Percentiles rank a stretch among this genome's conserved stretches.
Conservation (phyloP, 2,113 vertebrate genomes). For the Clarias batrachus region DNA sequence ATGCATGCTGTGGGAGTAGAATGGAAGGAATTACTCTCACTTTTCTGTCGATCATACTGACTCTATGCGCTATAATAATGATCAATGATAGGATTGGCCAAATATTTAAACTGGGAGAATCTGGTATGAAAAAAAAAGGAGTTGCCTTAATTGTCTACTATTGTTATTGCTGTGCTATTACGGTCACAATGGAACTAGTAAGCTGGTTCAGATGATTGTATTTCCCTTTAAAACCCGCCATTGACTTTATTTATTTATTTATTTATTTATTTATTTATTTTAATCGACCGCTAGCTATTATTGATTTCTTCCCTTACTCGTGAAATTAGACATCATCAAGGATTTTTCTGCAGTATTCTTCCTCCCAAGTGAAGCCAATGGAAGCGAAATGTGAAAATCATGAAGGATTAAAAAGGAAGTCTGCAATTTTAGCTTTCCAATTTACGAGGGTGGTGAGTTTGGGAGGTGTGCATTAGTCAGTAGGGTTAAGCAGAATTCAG, state of each 20-base stretch:
- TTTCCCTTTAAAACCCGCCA: not conserved
- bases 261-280: not conserved
- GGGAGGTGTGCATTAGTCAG: slow-evolving; percentile 24
- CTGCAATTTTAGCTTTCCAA: slow-evolving; percentile 4
- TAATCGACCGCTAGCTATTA: not conserved
- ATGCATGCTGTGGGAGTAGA: not conserved
- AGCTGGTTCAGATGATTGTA: not conserved
- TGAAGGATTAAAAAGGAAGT: slow-evolving; percentile 15
- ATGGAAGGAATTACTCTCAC: not conserved
- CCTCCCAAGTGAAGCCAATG: not conserved
- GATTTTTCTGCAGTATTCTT: not conserved
- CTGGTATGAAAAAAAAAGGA: not conserved
- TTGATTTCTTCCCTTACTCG: slow-evolving; percentile 1
- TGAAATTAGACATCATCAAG: slow-evolving; percentile 25
- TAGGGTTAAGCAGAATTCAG: not conserved
- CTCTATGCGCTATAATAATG: not conserved
- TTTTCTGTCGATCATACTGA: not conserved
- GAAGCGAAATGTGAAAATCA: slow-evolving; percentile 4
- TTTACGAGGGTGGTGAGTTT: not conserved
- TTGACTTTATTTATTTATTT: not conserved
- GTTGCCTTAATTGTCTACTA: not conserved
- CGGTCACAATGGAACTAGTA: not conserved
- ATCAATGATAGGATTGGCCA: not conserved
- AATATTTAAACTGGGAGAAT: not conserved
- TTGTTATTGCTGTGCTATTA: not conserved